Evolutionary conservation across 2,888 invertebrate species (phyloP).

Genomic region (Campopleginae sp.): DNA sequence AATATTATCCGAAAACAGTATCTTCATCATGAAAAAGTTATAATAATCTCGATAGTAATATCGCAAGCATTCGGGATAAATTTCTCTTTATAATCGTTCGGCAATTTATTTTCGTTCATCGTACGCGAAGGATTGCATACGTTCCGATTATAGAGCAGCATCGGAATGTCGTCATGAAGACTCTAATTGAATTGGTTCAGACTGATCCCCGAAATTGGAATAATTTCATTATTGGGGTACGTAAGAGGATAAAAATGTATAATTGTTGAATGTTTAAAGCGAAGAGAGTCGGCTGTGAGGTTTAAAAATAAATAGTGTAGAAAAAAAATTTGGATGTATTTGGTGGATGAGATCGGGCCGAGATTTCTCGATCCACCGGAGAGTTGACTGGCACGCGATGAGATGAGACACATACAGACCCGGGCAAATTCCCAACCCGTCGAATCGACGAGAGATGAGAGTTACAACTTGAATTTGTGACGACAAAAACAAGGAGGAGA

Average conservation of each 20-base stretch:
- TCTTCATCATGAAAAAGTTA: no score
- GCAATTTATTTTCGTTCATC: slow-evolving; percentile 2
- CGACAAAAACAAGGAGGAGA: slow-evolving; percentile 54
- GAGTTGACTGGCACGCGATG: slow-evolving; percentile 40
- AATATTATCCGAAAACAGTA: no score
- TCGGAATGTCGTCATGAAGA: background rate
- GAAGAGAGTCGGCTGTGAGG: slow-evolving; percentile 39
- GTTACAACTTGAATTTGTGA: slow-evolving; percentile 42
- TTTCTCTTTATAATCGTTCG: background rate
- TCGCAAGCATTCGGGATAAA: background rate
- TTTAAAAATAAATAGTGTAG: slow-evolving; percentile 48
- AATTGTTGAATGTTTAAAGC: background rate
- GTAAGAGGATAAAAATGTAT: background rate
- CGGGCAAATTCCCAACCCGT: slow-evolving; percentile 51
- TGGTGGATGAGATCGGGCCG: slow-evolving; percentile 28
- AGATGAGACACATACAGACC: slow-evolving; percentile 39
- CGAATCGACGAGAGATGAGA: slow-evolving; percentile 56
- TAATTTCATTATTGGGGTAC: background rate
- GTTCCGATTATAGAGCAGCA: background rate
- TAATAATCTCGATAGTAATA: background rate
- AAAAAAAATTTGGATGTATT: slow-evolving; percentile 49
- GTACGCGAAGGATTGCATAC: background rate
- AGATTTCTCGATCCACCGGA: slow-evolving; percentile 16
- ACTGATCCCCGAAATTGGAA: background rate
- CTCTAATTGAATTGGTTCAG: background rate